These are phyloP conservation scores for Hydrotaea diabolus DNA, from an alignment of 2,888 invertebrate species.

Conservation along the genomic window DNA sequence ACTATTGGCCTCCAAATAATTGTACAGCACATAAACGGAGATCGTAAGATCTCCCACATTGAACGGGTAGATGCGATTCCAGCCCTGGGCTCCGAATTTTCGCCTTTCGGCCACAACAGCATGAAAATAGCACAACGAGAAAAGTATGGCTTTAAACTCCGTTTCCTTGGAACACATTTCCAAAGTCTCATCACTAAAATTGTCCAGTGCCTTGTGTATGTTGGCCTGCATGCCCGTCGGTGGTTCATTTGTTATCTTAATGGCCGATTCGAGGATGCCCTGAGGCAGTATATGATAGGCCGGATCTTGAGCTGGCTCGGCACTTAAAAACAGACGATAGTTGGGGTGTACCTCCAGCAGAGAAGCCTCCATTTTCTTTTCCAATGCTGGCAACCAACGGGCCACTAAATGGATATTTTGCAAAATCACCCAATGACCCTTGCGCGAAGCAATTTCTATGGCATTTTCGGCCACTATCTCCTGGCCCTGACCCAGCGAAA, in stretches of 20 bases:
- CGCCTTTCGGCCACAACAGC: slow-evolving; percentile 95
- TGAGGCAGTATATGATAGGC: slow-evolving; percentile 86
- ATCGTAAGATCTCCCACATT: slow-evolving; percentile 94
- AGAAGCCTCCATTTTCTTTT: slow-evolving; percentile 94
- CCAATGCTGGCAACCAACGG: slow-evolving; percentile 92
- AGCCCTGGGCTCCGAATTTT: slow-evolving; percentile 85
- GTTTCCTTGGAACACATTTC: slow-evolving; percentile 96
- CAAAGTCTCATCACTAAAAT: slow-evolving; percentile 94
- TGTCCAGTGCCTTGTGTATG: slow-evolving; percentile 94
- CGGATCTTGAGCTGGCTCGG: slow-evolving; percentile 90
- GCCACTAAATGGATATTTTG: slow-evolving; percentile 96
- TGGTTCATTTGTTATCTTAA: slow-evolving; percentile 98
- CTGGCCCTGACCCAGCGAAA: slow-evolving; percentile 96
- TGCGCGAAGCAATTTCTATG: slow-evolving; percentile 87
- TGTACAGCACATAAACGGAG: slow-evolving; percentile 93
- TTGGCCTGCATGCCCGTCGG: slow-evolving; percentile 97
- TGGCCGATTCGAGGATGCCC: slow-evolving; percentile 94
- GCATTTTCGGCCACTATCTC: slow-evolving; percentile 95
- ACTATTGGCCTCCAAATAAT: slow-evolving; percentile 93
- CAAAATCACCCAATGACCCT: slow-evolving; percentile 96
- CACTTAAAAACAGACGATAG: slow-evolving; percentile 90
- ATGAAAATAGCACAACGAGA: slow-evolving; percentile 96
- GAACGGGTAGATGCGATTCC: slow-evolving; percentile 86
- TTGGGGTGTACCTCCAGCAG: slow-evolving; percentile 85
- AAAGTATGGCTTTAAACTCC: slow-evolving; percentile 94